Base-by-base conservation (phyloP, 2,113 vertebrate species). In the Hiodon alosoides region DNA sequence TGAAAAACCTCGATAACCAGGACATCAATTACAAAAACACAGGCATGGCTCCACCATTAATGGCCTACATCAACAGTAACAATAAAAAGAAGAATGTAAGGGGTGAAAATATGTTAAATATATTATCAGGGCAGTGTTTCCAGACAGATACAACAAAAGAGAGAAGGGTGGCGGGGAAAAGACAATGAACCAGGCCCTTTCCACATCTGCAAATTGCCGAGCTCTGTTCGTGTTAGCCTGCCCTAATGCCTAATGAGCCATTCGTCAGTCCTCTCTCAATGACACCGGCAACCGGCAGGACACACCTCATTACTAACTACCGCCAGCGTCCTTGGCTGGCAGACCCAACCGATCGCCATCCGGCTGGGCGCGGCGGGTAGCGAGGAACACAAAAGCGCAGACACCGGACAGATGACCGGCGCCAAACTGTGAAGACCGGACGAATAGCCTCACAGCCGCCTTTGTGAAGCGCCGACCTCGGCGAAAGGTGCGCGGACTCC, bases 211-310 rank as follows among this genome's bases (percentile, higher is more conserved):
- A 69, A n/a, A 52, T 46, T 71, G 13, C 9, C 13, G 16, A 8
- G n/a, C n/a, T 17, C 60, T 11, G 61, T 31, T 73, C 60, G 16
- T 50, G 48, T 70, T 62, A 70, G n/a, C 50, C 50, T n/a, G 67
- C 16, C 55, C 58, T 66, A 75, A 83, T 82, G 85, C 84, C 86
- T 89, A 90, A 90, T 89, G 86, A 89, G 86, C 85, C 87, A 86
- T 17, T 76, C 59, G 68, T 71, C 75, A 83, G 87, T 83, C 82
- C 86, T 85, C 51, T 31, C 51, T 16, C 16, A n/a, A 51, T n/a
- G 62, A 74, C 52, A 55, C 50, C 52, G 17, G 14, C 10, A 17
- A 53, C 51, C 31, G 71, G 17, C 59, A 10, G 67, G 59, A 62
- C 58, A 50, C 54, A 77, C 64, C 62, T 61, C 67, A 61, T 76